Percentiles rank a stretch among this genome's conserved stretches.
Evolutionary conservation across 2,797 vertebrate genomes (phyloP).

Genomic region (Gadopsis bispinosus): DNA sequence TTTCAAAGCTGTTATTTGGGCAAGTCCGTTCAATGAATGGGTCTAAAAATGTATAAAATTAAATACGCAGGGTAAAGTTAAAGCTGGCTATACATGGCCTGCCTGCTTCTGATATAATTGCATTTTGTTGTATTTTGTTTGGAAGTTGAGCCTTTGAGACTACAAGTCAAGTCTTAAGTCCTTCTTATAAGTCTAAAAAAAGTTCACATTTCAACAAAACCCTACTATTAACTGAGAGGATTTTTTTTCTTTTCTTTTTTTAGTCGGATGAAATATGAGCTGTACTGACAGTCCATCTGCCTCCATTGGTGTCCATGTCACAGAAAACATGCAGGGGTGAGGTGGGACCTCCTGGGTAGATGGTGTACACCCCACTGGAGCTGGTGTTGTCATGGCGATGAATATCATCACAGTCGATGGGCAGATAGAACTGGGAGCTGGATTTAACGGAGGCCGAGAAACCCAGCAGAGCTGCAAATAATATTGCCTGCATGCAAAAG

Average conservation of each 20-base stretch:
- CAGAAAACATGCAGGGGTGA: conserved; percentile 60
- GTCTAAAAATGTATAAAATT: neutral
- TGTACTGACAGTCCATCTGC: conserved; percentile 66
- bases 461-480: conserved; percentile 13
- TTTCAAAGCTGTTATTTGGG: neutral
- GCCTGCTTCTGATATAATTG: no score
- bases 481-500: neutral
- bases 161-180: neutral
- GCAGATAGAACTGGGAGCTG: conserved; percentile 11
- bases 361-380: conserved; percentile 61
- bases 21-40: neutral
- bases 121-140: neutral
- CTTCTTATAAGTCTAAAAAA: neutral
- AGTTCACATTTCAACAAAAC: no score
- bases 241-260: neutral
- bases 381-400: conserved; percentile 54
- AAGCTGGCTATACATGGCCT: no score
- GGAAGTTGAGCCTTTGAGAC: neutral
- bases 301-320: conserved; percentile 63
- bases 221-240: neutral
- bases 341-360: conserved; percentile 64
- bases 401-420: conserved; percentile 60
- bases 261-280: neutral
- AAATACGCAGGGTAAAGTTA: no score
- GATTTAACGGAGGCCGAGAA: conserved; percentile 1